Conservation (phyloP, 2,888 invertebrate genomes). For the Megamerina dolium region DNA sequence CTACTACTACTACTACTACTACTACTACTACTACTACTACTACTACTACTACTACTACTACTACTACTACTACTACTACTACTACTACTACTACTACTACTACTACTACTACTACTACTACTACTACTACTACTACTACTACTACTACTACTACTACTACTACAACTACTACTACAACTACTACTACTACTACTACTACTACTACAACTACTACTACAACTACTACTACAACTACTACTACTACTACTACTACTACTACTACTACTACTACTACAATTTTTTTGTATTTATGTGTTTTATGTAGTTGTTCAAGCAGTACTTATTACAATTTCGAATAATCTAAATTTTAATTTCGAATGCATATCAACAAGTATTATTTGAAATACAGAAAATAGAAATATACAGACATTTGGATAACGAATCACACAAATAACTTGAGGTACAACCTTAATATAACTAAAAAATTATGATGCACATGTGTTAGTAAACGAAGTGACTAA, state of each 20-base stretch:
- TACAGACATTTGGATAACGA: no score
- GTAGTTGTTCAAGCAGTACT: no score
- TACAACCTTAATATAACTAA: no score
- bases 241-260: neutral
- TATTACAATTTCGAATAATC: no score
- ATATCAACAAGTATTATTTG: no score
- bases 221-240: neutral
- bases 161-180: neutral
- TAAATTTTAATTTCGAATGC: no score
- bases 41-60: conserved; percentile 1
- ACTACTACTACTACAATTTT: conserved; percentile 1
- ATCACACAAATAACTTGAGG: no score
- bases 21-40: conserved; percentile 1
- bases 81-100: neutral
- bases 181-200: conserved; percentile 1
- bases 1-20: neutral
- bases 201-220: neutral
- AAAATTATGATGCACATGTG: no score
- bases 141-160: neutral
- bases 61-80: conserved; percentile 1
- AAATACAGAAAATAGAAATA: no score
- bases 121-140: neutral
- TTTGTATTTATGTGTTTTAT: no score
- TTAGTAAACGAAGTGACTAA: no score
- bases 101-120: conserved; percentile 1